Conservation (phyloP, 2,888 invertebrate species). For the Nudaria mundana region DNA sequence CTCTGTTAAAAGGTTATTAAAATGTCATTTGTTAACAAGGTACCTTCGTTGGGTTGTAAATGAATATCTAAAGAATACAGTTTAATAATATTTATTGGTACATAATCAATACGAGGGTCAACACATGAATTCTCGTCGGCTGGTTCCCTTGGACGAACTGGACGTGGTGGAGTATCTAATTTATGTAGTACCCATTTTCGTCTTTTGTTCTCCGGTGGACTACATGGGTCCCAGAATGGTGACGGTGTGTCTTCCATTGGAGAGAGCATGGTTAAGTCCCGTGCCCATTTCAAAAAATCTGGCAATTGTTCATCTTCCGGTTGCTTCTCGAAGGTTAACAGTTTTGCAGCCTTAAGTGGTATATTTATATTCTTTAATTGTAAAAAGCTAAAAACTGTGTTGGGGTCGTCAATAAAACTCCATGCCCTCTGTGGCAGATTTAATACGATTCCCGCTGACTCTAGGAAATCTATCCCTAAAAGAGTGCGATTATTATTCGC, state of each 20-base stretch:
- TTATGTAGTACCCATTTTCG: neutral
- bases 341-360: neutral
- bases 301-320: too few relatives aligned
- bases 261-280: too few relatives aligned
- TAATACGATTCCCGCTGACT: too few relatives aligned
- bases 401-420: neutral
- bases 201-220: neutral
- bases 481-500: too few relatives aligned
- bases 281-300: too few relatives aligned
- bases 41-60: conserved; percentile 15
- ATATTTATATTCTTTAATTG: neutral
- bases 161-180: neutral
- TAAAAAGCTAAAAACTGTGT: neutral
- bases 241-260: too few relatives aligned
- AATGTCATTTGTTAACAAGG: neutral
- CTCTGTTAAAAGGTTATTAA: conserved; percentile 2
- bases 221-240: too few relatives aligned
- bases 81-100: conserved; percentile 13
- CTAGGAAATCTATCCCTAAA: too few relatives aligned
- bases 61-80: conserved; percentile 15
- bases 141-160: neutral
- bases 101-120: conserved; percentile 8
- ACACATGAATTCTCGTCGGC: neutral
- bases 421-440: neutral
- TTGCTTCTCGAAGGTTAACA: too few relatives aligned